Evolutionary conservation across 2,113 vertebrate genomes (phyloP).

Genomic region (Indicator maculatus): DNA sequence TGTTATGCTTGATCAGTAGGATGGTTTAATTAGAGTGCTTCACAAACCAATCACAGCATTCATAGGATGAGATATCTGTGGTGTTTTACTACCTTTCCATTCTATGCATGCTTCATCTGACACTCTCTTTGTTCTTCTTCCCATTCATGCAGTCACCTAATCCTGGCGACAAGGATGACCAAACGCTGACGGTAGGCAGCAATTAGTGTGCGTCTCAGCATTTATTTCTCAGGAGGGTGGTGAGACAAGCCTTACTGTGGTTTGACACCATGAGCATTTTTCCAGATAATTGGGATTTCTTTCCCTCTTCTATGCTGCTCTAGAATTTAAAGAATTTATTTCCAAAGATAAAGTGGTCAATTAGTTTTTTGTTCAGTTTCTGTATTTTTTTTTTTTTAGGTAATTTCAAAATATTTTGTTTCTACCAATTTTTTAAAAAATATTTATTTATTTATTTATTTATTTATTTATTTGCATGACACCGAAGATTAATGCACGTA

Average conservation of each 20-base stretch:
- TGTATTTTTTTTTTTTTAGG: not conserved
- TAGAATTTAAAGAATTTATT: not conserved
- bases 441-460: too few species aligned
- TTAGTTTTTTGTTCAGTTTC: constrained; percentile 2
- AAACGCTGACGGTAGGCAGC: constrained; percentile 76
- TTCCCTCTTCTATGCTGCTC: not conserved
- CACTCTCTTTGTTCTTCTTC: constrained; percentile 55
- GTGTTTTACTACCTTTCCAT: not conserved
- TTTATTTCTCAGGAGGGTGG: constrained; percentile 27
- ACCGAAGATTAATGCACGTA: not conserved
- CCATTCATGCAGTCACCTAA: constrained; percentile 68
- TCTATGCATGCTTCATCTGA: not conserved
- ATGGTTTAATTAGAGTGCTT: not conserved
- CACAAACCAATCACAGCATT: not conserved
- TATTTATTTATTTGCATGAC: not conserved
- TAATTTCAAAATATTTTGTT: too few species aligned
- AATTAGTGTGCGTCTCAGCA: constrained; percentile 8
- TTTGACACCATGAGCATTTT: constrained; percentile 20
- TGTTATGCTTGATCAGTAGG: not conserved
- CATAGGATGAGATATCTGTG: not conserved
- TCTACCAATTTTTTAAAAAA: too few species aligned
- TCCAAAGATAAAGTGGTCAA: not conserved
- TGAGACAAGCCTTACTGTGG: not conserved
- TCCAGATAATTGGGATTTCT: not conserved
- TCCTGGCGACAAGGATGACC: constrained; percentile 75